Base-by-base conservation (phyloP, 2,888 invertebrate genomes). In the Lepidochrysops patricia region DNA sequence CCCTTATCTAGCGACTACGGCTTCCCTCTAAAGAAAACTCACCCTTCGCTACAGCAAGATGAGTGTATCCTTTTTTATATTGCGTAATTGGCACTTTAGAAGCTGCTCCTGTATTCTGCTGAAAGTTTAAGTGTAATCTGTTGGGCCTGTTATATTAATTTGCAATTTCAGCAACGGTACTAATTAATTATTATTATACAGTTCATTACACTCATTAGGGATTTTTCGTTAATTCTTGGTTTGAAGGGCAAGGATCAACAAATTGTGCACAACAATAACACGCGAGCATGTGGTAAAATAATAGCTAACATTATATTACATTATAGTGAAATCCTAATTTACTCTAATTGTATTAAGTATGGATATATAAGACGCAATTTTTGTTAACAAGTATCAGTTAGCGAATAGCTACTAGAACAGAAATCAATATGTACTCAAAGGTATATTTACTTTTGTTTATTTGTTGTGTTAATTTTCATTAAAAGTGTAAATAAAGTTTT, bases 341-440 rank as follows among this genome's bases (percentile, higher is more conserved):
- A 79, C 85, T 84, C 86, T 87, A 86, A 75, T 70, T 70, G 63
- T 64, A 64, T 73, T 79, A 79, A 73, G 72, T 76, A 73, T 72
- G 70, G 72, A 80, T 88, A 88, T 88, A 87, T 84, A 88, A 85
- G 82, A 74, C 72, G 74, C 70, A 68, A 75, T 66, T 73, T 73
- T 72, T 72, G 70, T 67, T 65, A 62, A 69, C 70, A 70, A 65
- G 72, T 78, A 86, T 86, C 87, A 88, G 80, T 88, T 70, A 66
- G 68, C 68, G 6, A 67, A 64, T 66, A 72, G 72, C 66, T 67
- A 74, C 71, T 75, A 74, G 67, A 66, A 75, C 68, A 68, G 75
- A 68, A 69, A 64, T 56, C 63, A 78, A 75, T 75, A 87, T 88
- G 87, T 74, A 79, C 68, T 77, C 76, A 60, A 84, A 86, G 87